Base-by-base conservation (phyloP, 2,797 vertebrate genomes). In the Streptopelia turtur region DNA sequence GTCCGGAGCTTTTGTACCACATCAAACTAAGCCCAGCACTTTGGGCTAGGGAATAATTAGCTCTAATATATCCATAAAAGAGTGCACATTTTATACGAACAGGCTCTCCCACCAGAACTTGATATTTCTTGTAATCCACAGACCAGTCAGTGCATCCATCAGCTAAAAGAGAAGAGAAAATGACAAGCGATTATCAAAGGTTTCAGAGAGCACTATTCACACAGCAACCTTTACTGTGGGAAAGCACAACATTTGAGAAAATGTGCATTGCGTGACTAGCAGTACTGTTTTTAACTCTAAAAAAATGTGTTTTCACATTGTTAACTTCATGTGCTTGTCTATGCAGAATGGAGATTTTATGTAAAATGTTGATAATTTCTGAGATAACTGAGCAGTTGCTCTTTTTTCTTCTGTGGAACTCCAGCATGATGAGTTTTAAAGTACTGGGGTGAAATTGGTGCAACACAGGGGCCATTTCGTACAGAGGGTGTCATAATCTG, bases 131-230 rank as follows among this genome's bases (percentile, higher is more conserved):
- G 98, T 99, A 99, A 98, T 99, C 99, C 98, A 99, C 98, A 35
- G 99, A 99, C 99, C 99, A 99, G 93, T 99, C 99, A 16, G 99
- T 99, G 97, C 99, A 99, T 98, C 99, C 99, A 96, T 99, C 99
- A 97, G 99, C 99, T 99, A 97, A 22, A 97, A 96, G 79, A 96
- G 87, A 90, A 94, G 37, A 97, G 33, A 93, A 93, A 81, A 87
- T 55, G 7, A 93, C 39, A 89, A 80, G 25, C 77, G 55, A 57
- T 90, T 93, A 89, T 45, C 35, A 94, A 93, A 90, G 39, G 30
- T 56, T 33, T 95, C 77, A 37, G n/a, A 87, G 35, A 53, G 13
- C 35, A 33, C 24, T 49, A 35, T 13, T 82, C 60, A 89, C 22
- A 49, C 13, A 77, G 27, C 15, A 83, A 17, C 22, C 13, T n/a